These are phyloP conservation scores for Eledona agricola DNA, from an alignment of 2,888 invertebrate genomes.

Conservation along the genomic window DNA sequence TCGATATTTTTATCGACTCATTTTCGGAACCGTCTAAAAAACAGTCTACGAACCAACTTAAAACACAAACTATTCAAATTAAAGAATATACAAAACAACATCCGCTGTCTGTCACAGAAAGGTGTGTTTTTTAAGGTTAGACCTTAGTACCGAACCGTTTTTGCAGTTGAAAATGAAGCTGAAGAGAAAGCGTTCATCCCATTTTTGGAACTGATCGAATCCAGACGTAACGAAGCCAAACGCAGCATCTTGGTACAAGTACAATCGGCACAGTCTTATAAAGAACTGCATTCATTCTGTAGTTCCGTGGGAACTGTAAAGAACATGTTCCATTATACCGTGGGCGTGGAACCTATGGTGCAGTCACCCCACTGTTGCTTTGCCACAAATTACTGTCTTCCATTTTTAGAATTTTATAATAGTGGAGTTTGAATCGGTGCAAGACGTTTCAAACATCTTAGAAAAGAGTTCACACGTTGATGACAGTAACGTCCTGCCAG, in stretches of 20 bases:
- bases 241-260: constrained; percentile 81
- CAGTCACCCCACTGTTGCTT: too few relatives aligned
- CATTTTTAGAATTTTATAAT: constrained; percentile 75
- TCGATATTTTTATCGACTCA: constrained; percentile 18
- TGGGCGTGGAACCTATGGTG: constrained; percentile 59
- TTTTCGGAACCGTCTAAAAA: constrained; percentile 5
- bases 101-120: constrained; percentile 9
- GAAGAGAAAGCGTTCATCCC: constrained; percentile 46
- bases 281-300: constrained; percentile 76
- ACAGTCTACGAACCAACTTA: constrained; percentile 5
- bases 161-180: constrained; percentile 1
- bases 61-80: constrained; percentile 5
- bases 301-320: constrained; percentile 71
- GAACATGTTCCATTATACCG: constrained; percentile 72
- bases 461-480: constrained; percentile 67
- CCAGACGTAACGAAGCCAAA: constrained; percentile 71
- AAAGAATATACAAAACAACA: background rate
- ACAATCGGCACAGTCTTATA: constrained; percentile 73
- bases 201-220: constrained; percentile 68
- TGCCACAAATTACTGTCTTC: constrained; percentile 3
- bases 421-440: constrained; percentile 72
- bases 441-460: constrained; percentile 67
- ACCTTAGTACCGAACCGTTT: constrained; percentile 1
- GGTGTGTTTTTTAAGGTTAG: constrained; percentile 27
- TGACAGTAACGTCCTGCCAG: constrained; percentile 69